phyloP scores from a whole-genome alignment of 2,113 vertebrate species.

The Triplophysa rosa region DNA sequence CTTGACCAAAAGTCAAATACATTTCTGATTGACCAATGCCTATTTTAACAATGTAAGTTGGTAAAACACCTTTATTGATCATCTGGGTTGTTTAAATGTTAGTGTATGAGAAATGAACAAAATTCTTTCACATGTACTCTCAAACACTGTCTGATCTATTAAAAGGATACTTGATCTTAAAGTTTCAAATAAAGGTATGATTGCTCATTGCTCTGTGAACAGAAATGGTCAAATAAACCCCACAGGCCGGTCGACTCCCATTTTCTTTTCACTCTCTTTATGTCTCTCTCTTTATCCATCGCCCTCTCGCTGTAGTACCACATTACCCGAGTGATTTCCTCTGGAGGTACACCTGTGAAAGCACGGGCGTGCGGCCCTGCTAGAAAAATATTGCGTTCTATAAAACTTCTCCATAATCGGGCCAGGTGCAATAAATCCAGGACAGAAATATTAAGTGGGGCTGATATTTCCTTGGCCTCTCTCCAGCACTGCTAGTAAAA shows the following conservation, averaged over 20 bases:
- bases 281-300: conserved; percentile 31
- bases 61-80: conserved; percentile 51
- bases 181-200: conserved; percentile 58
- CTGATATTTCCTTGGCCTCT: conserved; percentile 49
- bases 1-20: not conserved
- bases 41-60: not conserved
- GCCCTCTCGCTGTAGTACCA: conserved; percentile 37
- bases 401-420: conserved; percentile 54
- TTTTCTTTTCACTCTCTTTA: conserved; percentile 39
- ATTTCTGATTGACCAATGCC: not conserved
- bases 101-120: conserved; percentile 49
- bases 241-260: not conserved
- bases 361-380: conserved; percentile 42
- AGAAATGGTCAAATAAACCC: conserved; percentile 59
- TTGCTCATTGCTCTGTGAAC: conserved; percentile 57
- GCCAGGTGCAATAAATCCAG: conserved; percentile 51
- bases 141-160: conserved; percentile 45
- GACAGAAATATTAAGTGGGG: conserved; percentile 53
- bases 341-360: conserved; percentile 42
- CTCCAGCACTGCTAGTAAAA: conserved; percentile 48
- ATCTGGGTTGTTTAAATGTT: conserved; percentile 11
- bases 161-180: conserved; percentile 41
- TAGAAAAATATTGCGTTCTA: conserved; percentile 52
- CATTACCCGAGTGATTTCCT: conserved; percentile 60
- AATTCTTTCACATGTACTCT: conserved; percentile 44